A percentile compares a stretch with the other conserved stretches of the same genome.
Evolutionary conservation across 2,888 invertebrate species (phyloP).

Genomic region (Mechanitis mazaeus): DNA sequence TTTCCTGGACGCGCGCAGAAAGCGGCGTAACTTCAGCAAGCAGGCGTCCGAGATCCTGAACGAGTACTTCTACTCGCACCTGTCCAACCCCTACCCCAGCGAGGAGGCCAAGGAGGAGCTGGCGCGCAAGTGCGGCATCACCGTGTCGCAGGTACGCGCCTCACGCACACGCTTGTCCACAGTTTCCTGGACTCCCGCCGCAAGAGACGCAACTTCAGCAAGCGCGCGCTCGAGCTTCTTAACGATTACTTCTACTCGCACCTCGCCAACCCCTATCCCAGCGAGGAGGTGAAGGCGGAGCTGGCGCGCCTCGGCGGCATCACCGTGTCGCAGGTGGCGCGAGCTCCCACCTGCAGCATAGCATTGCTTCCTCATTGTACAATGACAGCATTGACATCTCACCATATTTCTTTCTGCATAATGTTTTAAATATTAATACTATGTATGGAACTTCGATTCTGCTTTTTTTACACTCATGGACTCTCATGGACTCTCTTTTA

Average conservation of each 20-base stretch:
- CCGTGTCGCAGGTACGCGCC: slow-evolving; percentile 89
- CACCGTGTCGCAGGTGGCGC: slow-evolving; percentile 89
- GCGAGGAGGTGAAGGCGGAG: slow-evolving; percentile 98
- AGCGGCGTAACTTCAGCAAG: slow-evolving; percentile 99
- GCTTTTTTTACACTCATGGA: too few relatives aligned
- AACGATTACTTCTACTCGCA: slow-evolving; percentile 99
- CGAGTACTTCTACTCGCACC: slow-evolving; percentile 99
- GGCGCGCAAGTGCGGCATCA: slow-evolving; percentile 99
- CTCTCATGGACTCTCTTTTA: too few relatives aligned
- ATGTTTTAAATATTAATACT: slow-evolving; percentile 11
- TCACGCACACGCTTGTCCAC: slow-evolving; percentile 20
- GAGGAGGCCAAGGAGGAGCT: slow-evolving; percentile 99
- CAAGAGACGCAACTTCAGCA: slow-evolving; percentile 96
- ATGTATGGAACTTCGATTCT: slow-evolving; percentile 7
- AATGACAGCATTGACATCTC: background rate
- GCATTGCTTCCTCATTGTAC: background rate
- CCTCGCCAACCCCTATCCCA: slow-evolving; percentile 97
- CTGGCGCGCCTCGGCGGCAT: slow-evolving; percentile 96
- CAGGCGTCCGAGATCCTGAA: slow-evolving; percentile 99
- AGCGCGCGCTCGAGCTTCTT: slow-evolving; percentile 96
- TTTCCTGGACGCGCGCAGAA: slow-evolving; percentile 87
- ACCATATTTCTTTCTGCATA: too few relatives aligned
- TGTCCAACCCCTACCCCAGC: slow-evolving; percentile 99
- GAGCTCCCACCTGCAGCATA: background rate
- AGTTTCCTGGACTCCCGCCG: slow-evolving; percentile 81